A percentile compares a stretch with the other conserved stretches of the same genome.
These are phyloP conservation scores for Ichneumoninae sp. DNA, from an alignment of 2,888 invertebrate species.

Conservation along the genomic window DNA sequence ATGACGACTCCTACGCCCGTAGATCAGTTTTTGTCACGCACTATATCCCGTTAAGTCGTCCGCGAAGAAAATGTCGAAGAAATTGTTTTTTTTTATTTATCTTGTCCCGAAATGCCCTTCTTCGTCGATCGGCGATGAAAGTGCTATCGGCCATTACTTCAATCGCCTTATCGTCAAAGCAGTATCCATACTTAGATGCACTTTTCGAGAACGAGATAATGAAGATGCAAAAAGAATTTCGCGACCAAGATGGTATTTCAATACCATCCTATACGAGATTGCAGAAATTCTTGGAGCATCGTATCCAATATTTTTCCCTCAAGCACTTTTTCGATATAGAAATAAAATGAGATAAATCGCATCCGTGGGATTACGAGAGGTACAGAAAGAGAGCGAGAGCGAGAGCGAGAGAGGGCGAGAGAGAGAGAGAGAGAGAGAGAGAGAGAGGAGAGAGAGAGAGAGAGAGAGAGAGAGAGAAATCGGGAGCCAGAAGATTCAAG, in stretches of 20 bases:
- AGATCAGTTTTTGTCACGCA: too few species aligned
- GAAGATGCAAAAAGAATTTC: not conserved
- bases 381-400: not conserved
- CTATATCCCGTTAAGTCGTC: not conserved
- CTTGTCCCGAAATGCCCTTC: too few species aligned
- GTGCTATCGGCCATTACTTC: not conserved
- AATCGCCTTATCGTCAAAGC: not conserved
- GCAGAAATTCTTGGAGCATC: not conserved
- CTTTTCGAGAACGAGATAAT: not conserved
- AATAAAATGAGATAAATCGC: constrained; percentile 43
- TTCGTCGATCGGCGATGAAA: not conserved
- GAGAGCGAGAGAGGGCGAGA: not conserved
- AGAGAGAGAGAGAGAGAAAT: constrained; percentile 23
- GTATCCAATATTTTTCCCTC: not conserved
- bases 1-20: too few species aligned
- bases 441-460: constrained; percentile 29
- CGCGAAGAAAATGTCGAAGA: not conserved
- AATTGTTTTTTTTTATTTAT: not conserved
- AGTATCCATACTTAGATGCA: not conserved
- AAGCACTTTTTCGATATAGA: constrained; percentile 17
- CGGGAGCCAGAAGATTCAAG: constrained; percentile 45
- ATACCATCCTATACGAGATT: constrained; percentile 1
- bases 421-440: constrained; percentile 12
- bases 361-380: constrained; percentile 39
- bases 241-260: not conserved